phyloP scores from a whole-genome alignment of 2,797 vertebrate genomes.

The Acanthurus leucopareius region DNA sequence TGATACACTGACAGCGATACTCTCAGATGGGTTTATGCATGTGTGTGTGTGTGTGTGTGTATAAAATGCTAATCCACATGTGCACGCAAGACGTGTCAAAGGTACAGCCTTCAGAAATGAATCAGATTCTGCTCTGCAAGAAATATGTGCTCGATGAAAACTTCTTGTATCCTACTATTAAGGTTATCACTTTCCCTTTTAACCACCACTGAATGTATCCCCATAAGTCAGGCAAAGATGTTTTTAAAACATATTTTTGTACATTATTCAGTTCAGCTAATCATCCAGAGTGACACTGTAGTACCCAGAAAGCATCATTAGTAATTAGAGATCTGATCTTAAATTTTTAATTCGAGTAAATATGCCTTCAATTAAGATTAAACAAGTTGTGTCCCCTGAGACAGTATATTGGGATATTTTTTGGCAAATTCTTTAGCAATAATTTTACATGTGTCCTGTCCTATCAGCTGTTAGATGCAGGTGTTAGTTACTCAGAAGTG shows the following conservation, averaged over 20 bases:
- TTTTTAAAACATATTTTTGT: no score
- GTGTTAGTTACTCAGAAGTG: no score
- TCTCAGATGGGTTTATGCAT: conserved; percentile 48
- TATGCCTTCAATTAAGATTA: not conserved
- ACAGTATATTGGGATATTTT: not conserved
- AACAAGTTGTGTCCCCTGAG: not conserved
- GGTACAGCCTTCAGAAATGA: conserved; percentile 51
- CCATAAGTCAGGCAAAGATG: not conserved
- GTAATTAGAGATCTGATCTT: not conserved
- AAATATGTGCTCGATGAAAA: conserved; percentile 7
- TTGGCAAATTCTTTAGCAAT: not conserved
- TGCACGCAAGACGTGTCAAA: conserved; percentile 37
- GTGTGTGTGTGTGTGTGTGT: not conserved
- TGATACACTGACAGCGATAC: conserved; percentile 44
- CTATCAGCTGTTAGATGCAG: no score
- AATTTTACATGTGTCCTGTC: no score
- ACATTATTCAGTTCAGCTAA: not conserved
- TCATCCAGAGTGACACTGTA: not conserved
- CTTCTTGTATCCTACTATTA: not conserved
- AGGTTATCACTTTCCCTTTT: not conserved
- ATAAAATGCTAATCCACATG: conserved; percentile 28
- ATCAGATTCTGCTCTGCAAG: conserved; percentile 33
- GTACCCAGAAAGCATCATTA: not conserved
- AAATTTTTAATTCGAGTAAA: not conserved
- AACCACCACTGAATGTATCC: not conserved